phyloP scores from a whole-genome alignment of 2,888 invertebrate genomes.

The Tenthredo livida region DNA sequence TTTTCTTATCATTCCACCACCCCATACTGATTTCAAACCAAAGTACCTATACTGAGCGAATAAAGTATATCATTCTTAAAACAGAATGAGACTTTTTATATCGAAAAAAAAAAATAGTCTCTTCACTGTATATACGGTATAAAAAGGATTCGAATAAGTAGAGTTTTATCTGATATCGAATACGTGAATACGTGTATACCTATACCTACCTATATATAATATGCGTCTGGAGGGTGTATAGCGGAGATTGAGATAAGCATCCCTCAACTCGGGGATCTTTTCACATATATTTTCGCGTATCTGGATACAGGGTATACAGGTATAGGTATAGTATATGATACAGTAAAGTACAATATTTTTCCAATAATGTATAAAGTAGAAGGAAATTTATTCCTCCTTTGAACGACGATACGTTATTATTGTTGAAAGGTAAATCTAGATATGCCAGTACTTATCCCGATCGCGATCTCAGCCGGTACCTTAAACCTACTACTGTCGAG shows the following conservation, averaged over 20 bases:
- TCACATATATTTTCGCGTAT: neutral
- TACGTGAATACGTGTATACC: too few relatives aligned
- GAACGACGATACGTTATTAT: neutral
- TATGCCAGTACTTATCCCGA: neutral
- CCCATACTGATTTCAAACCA: too few relatives aligned
- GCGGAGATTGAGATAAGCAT: neutral
- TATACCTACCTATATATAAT: too few relatives aligned
- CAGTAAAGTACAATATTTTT: neutral
- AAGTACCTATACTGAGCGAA: too few relatives aligned
- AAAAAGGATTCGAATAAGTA: too few relatives aligned
- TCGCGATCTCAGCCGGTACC: neutral
- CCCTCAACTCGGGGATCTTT: neutral
- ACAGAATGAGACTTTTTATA: too few relatives aligned
- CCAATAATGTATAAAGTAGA: constrained; percentile 1
- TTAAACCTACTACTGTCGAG: neutral
- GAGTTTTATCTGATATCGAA: too few relatives aligned
- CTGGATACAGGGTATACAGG: neutral
- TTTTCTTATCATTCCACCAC: too few relatives aligned
- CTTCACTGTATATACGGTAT: too few relatives aligned
- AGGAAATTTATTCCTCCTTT: constrained; percentile 8
- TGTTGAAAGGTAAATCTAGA: neutral
- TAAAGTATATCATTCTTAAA: too few relatives aligned
- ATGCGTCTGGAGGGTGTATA: neutral
- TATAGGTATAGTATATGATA: too few relatives aligned
- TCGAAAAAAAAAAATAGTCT: too few relatives aligned